phyloP scores from a whole-genome alignment of 2,797 vertebrate species.

The Falco berigora region DNA sequence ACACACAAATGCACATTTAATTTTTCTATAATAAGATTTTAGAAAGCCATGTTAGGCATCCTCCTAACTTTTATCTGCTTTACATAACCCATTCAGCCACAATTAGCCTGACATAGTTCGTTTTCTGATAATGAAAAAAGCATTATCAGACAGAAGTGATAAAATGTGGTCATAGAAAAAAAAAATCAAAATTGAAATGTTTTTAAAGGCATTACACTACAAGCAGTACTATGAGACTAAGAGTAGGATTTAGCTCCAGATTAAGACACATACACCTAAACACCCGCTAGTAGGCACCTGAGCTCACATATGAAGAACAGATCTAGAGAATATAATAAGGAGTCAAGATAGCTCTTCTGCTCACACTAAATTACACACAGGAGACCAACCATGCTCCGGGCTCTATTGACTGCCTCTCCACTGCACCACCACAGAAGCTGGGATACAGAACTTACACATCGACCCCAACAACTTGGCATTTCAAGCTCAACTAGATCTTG shows the following conservation, averaged over 20 bases:
- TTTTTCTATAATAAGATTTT: background rate
- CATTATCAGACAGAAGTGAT: background rate
- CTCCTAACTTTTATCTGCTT: background rate
- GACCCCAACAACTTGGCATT: background rate
- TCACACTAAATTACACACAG: background rate
- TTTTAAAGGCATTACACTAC: background rate
- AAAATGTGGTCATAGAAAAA: background rate
- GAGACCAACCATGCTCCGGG: background rate
- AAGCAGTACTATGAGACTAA: background rate
- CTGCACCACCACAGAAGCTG: background rate
- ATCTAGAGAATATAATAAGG: background rate
- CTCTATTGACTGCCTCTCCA: background rate
- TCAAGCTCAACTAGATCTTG: background rate
- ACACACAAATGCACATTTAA: background rate
- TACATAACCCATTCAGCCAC: background rate
- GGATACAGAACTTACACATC: accelerated
- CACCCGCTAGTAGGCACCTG: background rate
- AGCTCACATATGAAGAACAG: background rate
- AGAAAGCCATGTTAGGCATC: background rate
- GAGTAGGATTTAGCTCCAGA: background rate
- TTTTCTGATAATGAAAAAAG: background rate
- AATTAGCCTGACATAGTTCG: background rate
- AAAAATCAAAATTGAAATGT: background rate
- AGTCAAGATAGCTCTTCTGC: background rate
- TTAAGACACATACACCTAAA: background rate